Evolutionary conservation across 2,113 vertebrate species (phyloP), one percentile per base, ranked within the genome.

Genomic region (Agapornis roseicollis): DNA sequence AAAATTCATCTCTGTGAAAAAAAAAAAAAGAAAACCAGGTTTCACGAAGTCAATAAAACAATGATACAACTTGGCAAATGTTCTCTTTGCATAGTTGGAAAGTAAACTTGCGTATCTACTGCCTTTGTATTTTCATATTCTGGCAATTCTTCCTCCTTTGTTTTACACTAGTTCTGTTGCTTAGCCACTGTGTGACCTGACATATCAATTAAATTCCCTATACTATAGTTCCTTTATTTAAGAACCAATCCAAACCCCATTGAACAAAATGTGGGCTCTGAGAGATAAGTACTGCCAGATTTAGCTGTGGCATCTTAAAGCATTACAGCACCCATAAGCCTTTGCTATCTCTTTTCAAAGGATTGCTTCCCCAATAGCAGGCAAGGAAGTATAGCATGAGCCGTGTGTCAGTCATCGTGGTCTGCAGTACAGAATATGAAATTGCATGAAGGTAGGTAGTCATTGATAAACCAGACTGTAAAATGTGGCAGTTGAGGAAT

Each of bases 261-360:
- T 77, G 89, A 94, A 94, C 27, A 93, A 60, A 83, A 8, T 41
- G 35, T 63, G 29, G 46, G 37, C 23, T 76, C 83, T 39, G 42
- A 76, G 69, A 78, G 42, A 64, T 81, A 90, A 71, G 13, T 74
- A 74, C 42, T 60, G 69, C 19, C 29, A 89, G 60, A 87, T 90
- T 90, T 90, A 90, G 39, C 64, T 88, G 50, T 41, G 47, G 72
- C 64, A 84, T 17, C 4, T 92, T 81, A 72, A 74, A 93, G 27
- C 24, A 47, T 84, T 92, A 50, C 23, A 83, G 15, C 68, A 86
- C 20, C 7, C 35, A 80, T 52, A 84, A 39, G 35, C 68, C 46
- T 93, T 94, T 86, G 46, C 50, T 86, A 42, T 88, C 50, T 78
- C 68, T 93, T 94, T 80, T 71, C 42, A 72, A 81, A 90, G 15